phyloP scores from a whole-genome alignment of 2,113 vertebrate species.

The Dendropsophus ebraccatus region DNA sequence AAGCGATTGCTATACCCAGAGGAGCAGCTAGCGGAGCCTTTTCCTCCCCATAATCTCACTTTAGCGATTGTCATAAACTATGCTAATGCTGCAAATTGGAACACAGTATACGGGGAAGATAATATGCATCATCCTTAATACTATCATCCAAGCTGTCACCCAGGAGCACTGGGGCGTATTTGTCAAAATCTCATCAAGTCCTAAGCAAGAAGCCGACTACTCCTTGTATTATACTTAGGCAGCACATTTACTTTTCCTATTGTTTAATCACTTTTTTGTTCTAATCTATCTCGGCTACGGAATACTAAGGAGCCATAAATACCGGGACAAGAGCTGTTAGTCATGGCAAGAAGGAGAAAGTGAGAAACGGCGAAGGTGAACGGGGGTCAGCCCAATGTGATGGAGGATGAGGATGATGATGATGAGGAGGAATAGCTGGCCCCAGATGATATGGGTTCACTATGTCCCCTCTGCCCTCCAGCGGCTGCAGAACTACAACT shows the following conservation, averaged over 20 bases:
- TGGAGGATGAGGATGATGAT: no score
- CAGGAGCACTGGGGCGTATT: not conserved
- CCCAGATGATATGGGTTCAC: conserved; percentile 35
- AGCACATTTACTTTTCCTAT: conserved; percentile 29
- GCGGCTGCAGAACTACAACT: no score
- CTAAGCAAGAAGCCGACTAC: conserved; percentile 27
- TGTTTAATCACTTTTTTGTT: conserved; percentile 46
- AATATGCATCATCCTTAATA: conserved; percentile 31
- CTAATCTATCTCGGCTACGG: not conserved
- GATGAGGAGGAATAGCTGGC: conserved; percentile 33
- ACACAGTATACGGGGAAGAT: not conserved
- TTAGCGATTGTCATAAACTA: conserved; percentile 20
- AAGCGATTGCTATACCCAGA: not conserved
- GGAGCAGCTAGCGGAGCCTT: not conserved
- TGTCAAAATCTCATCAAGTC: conserved; percentile 34
- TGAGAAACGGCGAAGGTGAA: conserved; percentile 35
- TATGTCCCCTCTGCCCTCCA: not conserved
- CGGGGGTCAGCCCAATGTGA: conserved; percentile 19
- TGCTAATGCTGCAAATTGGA: conserved; percentile 13
- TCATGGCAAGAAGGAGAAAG: conserved; percentile 5
- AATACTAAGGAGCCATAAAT: conserved; percentile 37
- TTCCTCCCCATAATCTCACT: not conserved
- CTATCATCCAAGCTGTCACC: conserved; percentile 18
- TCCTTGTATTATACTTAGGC: not conserved
- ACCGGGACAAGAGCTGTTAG: conserved; percentile 19